These are phyloP conservation scores for Myotis planiceps DNA, from an alignment of 2,797 vertebrate genomes.

Conservation along the genomic window DNA sequence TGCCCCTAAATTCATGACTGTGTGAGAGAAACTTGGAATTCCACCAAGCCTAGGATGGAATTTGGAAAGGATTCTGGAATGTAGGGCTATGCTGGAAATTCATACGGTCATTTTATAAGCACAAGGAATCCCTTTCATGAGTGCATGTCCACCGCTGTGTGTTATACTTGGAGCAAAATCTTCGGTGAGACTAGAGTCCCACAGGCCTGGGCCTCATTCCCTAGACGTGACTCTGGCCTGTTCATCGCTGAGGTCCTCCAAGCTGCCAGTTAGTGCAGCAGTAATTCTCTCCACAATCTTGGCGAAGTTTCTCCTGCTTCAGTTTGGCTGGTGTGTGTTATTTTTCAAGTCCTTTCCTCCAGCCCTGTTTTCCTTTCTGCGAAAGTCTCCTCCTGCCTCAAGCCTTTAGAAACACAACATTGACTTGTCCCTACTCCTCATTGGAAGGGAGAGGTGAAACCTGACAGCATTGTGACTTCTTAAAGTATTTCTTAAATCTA, in stretches of 20 bases:
- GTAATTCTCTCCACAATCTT: neutral
- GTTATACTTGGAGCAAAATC: neutral
- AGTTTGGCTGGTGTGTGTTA: neutral
- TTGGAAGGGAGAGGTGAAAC: neutral
- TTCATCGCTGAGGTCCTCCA: neutral
- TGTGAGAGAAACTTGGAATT: neutral
- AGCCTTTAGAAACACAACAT: neutral
- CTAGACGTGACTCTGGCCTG: neutral
- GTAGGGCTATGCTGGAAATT: no score
- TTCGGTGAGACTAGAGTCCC: neutral
- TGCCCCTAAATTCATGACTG: neutral
- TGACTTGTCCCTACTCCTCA: neutral
- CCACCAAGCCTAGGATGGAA: neutral
- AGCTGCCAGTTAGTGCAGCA: neutral
- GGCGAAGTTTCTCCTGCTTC: neutral
- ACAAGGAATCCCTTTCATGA: neutral
- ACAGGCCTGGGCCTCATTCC: neutral
- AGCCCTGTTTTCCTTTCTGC: neutral
- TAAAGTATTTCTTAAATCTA: neutral
- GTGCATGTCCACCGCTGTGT: accelerated
- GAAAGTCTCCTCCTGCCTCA: neutral
- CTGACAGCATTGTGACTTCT: neutral
- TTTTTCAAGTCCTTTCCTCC: neutral
- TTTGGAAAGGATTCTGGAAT: neutral
- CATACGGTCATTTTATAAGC: neutral